Base-by-base conservation (phyloP, 2,113 vertebrate genomes). In the Otus sunia region DNA sequence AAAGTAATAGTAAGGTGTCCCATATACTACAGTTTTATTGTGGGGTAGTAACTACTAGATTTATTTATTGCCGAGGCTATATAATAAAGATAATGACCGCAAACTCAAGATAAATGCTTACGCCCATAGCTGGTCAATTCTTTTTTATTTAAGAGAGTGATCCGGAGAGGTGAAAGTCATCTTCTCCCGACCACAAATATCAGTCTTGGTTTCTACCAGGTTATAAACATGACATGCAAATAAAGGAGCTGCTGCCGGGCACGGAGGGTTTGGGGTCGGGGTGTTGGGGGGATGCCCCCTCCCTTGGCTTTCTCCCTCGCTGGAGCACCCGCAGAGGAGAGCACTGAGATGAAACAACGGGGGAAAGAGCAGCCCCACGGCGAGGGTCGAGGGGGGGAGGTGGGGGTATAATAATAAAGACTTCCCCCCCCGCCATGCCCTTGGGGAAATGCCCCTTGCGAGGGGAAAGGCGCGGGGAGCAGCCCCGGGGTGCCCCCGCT, bases 31-130 rank as follows among this genome's bases (percentile, higher is more conserved):
- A 53, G 96, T 96, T 98, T 98, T 97, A 97, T 97, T 96, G 97
- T 94, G 96, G 96, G 93, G 86, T 94, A 96, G 97, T 96, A 97
- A 97, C 97, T 71, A 82, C 91, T 30, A 69, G 97, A 92, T 97
- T 96, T 98, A 98, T 98, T 97, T 97, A 97, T 97, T 94, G 97
- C 95, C 72, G 39, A 84, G 96, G 94, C 96, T 96, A 72, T 98
- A 97, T 96, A 97, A 98, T 97, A 96, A 97, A 98, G 97, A 96
- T 97, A 97, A 98, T 95, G 98, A 97, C 97, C 96, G 68, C 98
- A 97, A 98, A 97, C 97, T 96, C 96, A 94, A 98, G 97, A 98
- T 97, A 97, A 98, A 98, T 95, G 97, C 97, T 96, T 96, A 82
- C 94, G 88, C 96, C 92, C 95, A 83, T 86, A 55, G 86, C 94